Conservation (phyloP, 1,140 invertebrate genomes). For the Mylabris phalerata region DNA sequence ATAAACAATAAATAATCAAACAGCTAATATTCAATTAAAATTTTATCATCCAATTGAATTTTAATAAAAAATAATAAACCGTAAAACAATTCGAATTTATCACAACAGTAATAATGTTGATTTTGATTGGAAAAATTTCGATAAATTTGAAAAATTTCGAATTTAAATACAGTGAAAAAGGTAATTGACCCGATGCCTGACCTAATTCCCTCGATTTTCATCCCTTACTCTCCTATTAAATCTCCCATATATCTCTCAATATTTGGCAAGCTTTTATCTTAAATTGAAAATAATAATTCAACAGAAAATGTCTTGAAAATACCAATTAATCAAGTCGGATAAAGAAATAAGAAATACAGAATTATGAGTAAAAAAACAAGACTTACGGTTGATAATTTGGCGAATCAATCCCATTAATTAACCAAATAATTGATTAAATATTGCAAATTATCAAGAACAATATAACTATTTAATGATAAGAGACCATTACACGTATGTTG, state of each 20-base stretch:
- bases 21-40: too few relatives aligned
- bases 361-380: background rate
- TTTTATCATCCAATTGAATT: too few relatives aligned
- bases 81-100: too few relatives aligned
- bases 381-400: background rate
- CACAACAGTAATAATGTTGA: too few relatives aligned
- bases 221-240: background rate
- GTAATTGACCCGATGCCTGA: conserved; percentile 15
- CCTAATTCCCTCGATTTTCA: conserved; percentile 13
- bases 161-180: conserved; percentile 1
- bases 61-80: too few relatives aligned
- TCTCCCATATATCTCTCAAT: conserved; percentile 1
- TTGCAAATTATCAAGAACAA: background rate
- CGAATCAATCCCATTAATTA: background rate
- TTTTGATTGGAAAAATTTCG: too few relatives aligned
- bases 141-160: background rate
- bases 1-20: too few relatives aligned
- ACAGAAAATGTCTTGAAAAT: too few relatives aligned
- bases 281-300: background rate
- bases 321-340: too few relatives aligned
- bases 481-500: background rate
- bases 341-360: too few relatives aligned
- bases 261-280: background rate
- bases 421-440: background rate
- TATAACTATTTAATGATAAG: background rate